Percentiles rank a stretch among this genome's conserved stretches.
These are phyloP conservation scores for Drosophila nr. perissopoda DNA, from an alignment of 2,888 invertebrate species.

Conservation along the genomic window DNA sequence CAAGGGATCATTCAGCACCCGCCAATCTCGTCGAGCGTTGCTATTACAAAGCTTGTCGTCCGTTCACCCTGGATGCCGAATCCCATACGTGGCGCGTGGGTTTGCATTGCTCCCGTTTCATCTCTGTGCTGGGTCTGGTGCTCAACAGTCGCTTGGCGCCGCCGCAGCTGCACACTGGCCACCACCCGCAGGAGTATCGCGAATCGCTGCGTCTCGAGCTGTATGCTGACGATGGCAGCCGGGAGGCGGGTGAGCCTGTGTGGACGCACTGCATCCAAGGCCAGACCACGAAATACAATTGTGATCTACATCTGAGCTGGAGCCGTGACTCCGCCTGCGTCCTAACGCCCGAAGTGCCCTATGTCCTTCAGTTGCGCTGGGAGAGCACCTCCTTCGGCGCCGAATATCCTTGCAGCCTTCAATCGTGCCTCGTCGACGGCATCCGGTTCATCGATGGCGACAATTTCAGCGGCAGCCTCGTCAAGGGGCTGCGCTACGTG, in stretches of 20 bases:
- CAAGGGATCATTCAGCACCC: constrained; percentile 26
- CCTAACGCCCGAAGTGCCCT: constrained; percentile 81
- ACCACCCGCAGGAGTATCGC: constrained; percentile 74
- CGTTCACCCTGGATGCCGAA: constrained; percentile 80
- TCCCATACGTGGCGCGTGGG: constrained; percentile 75
- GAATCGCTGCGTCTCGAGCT: constrained; percentile 82
- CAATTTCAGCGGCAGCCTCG: constrained; percentile 79
- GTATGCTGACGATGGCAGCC: constrained; percentile 46
- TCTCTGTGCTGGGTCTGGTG: constrained; percentile 81
- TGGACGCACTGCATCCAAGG: constrained; percentile 77
- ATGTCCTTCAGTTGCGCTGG: constrained; percentile 83
- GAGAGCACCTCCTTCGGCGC: constrained; percentile 79
- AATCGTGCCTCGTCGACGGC: constrained; percentile 78
- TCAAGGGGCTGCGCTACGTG: constrained; percentile 82
- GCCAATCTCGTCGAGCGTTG: constrained; percentile 77
- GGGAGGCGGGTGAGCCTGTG: constrained; percentile 38
- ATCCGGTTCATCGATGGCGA: constrained; percentile 81
- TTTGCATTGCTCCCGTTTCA: constrained; percentile 80
- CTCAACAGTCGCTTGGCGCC: constrained; percentile 84
- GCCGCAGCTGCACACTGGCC: constrained; percentile 44
- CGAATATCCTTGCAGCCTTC: constrained; percentile 84
- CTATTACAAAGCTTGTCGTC: constrained; percentile 84
- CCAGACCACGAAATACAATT: constrained; percentile 83
- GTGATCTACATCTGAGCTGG: constrained; percentile 82
- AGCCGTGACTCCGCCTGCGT: constrained; percentile 78